phyloP scores from a whole-genome alignment of 92 coral and sea anemone genomes.

The Desmophyllum pertusum region DNA sequence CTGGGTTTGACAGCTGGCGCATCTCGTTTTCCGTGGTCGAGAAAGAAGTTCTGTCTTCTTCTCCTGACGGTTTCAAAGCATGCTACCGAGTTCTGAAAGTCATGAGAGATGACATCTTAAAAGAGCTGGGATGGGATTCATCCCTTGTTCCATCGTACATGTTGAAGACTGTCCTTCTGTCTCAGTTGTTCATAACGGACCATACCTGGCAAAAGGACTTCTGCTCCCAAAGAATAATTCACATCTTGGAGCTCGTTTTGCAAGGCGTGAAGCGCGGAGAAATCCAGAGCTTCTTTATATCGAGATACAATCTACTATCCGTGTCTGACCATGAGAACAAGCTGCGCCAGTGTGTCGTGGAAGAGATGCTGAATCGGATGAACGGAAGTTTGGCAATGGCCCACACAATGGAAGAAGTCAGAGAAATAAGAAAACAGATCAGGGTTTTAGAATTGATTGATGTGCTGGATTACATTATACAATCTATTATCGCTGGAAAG shows the following conservation, averaged over 20 bases:
- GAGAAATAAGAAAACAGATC: conserved; percentile 12
- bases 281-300: conserved; percentile 5
- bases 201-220: background rate
- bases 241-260: background rate
- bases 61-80: no score
- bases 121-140: conserved; percentile 13
- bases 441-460: conserved; percentile 31
- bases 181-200: background rate
- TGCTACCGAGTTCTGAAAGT: no score
- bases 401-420: conserved; percentile 1
- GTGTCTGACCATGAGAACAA: conserved; percentile 7
- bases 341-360: no score
- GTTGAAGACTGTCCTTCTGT: conserved; percentile 17
- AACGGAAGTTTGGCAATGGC: background rate
- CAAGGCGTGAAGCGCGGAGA: background rate
- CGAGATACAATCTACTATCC: conserved; percentile 4
- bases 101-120: background rate
- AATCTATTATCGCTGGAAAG: background rate
- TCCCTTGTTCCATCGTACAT: conserved; percentile 38
- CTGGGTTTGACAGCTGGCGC: conserved; percentile 37
- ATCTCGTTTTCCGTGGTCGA: no score
- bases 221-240: background rate
- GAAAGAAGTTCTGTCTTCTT: no score
- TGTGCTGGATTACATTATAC: conserved; percentile 21
- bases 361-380: background rate